phyloP scores from a whole-genome alignment of 1,140 invertebrate species.

The Hycleus phaleratus region DNA sequence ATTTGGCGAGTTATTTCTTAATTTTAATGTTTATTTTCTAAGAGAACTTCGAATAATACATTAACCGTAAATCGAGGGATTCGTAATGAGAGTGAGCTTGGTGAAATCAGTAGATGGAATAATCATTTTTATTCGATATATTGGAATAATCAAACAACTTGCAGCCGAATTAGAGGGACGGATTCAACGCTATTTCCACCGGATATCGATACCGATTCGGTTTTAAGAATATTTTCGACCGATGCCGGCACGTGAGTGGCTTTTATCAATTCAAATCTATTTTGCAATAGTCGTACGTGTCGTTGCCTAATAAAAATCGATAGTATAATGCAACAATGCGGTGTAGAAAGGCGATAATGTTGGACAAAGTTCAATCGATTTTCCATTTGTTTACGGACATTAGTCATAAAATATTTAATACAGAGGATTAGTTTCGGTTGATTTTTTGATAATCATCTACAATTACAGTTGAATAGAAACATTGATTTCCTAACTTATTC shows the following conservation, averaged over 20 bases:
- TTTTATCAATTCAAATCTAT: no score
- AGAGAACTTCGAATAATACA: conserved; percentile 48
- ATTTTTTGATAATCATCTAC: no score
- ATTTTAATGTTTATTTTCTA: conserved; percentile 11
- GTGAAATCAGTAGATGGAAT: conserved; percentile 48
- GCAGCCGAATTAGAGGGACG: conserved; percentile 48
- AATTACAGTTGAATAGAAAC: no score
- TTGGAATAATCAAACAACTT: conserved; percentile 42
- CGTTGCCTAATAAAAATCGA: no score
- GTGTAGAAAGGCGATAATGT: no score
- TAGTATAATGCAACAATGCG: no score
- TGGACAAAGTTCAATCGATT: no score
- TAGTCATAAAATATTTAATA: no score
- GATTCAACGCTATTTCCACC: conserved; percentile 53
- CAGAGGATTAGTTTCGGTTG: no score
- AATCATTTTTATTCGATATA: conserved; percentile 33
- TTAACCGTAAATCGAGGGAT: conserved; percentile 48
- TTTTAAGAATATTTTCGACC: conserved; percentile 48
- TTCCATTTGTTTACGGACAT: no score
- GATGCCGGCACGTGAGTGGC: conserved; percentile 50
- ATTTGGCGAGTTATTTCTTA: not conserved
- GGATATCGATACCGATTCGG: conserved; percentile 39
- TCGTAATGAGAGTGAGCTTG: conserved; percentile 42
- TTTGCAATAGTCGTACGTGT: no score
- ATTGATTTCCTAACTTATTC: no score